Base-by-base conservation (phyloP, 2,113 vertebrate species). In the Cheilinus undulatus region DNA sequence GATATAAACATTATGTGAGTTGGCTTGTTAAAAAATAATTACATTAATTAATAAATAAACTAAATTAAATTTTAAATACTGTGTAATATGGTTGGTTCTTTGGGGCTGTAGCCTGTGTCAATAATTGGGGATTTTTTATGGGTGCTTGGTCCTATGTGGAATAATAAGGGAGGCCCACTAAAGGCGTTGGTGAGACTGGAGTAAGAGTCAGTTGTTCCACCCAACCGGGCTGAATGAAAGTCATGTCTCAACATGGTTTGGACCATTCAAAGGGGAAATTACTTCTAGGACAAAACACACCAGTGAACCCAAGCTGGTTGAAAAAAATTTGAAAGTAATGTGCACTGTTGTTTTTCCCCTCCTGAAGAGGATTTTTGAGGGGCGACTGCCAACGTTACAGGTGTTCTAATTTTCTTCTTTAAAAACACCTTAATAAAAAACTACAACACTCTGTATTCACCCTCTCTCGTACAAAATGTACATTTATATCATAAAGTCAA, bases 161-260 rank as follows among this genome's bases (percentile, higher is more conserved):
- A 80, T 66, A 70, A 71, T 43, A 45, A 22, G 7, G 2, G 4
- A n/a, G 27, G 36, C 51, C 46, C n/a, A 20, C 22, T 26, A 68
- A n/a, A n/a, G 56, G 73, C 50, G 68, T 76, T 73, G 73, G 78
- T 56, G 67, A 72, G 61, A 50, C 15, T 17, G 12, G 5, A 51
- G 36, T 19, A 5, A 62, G 66, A 80, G 65, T 78, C 46, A 78
- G 30, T 49, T 78, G 69, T 84, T 81, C 70, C 82, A 71, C 54
- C 45, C 67, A 28, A 50, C 23, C 8, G 48, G 42, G n/a, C 7
- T 83, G 58, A 83, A 69, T 45, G 45, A 26, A 63, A 40, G 50
- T 73, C 69, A 62, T 78, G 75, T 80, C 67, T 71, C 72, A 73
- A 80, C 88, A 87, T 42, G 74, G 17, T 74, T 71, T 61, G 22